phyloP scores from a whole-genome alignment of 1,140 invertebrate species.

The Meloidogyne chitwoodi region DNA sequence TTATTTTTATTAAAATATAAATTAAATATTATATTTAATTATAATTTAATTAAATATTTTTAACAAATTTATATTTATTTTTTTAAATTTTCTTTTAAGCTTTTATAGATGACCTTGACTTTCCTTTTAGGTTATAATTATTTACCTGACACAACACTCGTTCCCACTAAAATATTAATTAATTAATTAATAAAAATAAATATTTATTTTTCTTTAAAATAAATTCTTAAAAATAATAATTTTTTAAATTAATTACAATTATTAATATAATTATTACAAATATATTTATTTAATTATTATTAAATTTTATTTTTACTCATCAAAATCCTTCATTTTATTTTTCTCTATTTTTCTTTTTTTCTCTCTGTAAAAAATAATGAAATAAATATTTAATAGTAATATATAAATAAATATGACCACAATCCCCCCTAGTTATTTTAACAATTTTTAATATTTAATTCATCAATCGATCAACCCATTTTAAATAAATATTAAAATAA shows the following conservation, averaged over 20 bases:
- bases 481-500: background rate
- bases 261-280: too few relatives aligned
- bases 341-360: too few relatives aligned
- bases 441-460: background rate
- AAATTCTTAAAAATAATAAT: background rate
- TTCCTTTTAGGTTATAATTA: background rate
- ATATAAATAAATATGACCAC: background rate
- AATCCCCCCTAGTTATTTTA: background rate
- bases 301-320: too few relatives aligned
- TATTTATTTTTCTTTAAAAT: background rate
- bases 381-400: too few relatives aligned
- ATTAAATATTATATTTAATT: too few relatives aligned
- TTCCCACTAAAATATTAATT: background rate
- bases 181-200: background rate
- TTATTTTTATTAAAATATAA: too few relatives aligned
- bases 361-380: too few relatives aligned
- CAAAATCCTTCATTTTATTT: too few relatives aligned
- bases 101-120: background rate
- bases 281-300: too few relatives aligned
- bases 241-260: too few relatives aligned
- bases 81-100: background rate
- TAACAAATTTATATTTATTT: background rate
- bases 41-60: background rate
- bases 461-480: background rate
- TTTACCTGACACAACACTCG: background rate